These are phyloP conservation scores for Eremophila alpestris DNA, from an alignment of 2,797 vertebrate species.

Conservation along the genomic window DNA sequence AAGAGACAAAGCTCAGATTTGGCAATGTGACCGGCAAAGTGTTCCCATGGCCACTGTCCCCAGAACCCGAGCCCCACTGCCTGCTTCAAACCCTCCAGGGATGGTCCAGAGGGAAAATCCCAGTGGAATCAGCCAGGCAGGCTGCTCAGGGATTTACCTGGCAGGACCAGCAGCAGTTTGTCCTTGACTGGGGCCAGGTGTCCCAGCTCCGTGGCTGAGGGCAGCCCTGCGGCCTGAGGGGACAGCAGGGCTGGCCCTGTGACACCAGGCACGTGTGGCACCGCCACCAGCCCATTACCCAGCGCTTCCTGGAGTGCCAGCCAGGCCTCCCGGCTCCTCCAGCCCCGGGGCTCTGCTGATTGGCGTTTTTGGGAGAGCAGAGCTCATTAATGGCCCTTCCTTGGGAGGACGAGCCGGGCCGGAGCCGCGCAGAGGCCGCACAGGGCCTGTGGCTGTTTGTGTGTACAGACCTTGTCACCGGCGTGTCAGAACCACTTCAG, in stretches of 20 bases:
- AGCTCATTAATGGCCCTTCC: background rate
- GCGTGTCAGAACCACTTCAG: background rate
- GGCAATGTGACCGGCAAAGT: background rate
- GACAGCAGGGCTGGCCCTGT: background rate
- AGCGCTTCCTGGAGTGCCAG: background rate
- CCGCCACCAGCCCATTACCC: background rate
- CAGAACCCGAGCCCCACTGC: background rate
- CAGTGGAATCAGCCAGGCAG: background rate
- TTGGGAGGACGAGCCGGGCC: background rate
- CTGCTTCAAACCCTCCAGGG: background rate
- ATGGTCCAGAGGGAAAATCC: background rate
- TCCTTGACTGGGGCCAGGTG: background rate
- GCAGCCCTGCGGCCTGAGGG: too few relatives aligned
- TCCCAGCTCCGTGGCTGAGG: background rate
- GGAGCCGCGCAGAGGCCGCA: background rate
- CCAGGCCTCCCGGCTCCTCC: background rate
- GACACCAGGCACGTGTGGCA: background rate
- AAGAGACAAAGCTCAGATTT: background rate
- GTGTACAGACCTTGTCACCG: background rate
- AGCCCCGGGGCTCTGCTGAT: background rate
- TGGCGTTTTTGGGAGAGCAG: background rate
- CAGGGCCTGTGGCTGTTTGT: background rate
- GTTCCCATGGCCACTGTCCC: background rate
- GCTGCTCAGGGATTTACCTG: background rate
- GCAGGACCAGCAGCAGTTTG: background rate